These are phyloP conservation scores for Pyrrhura leucotis DNA, from an alignment of 2,797 vertebrate genomes.

Conservation along the genomic window DNA sequence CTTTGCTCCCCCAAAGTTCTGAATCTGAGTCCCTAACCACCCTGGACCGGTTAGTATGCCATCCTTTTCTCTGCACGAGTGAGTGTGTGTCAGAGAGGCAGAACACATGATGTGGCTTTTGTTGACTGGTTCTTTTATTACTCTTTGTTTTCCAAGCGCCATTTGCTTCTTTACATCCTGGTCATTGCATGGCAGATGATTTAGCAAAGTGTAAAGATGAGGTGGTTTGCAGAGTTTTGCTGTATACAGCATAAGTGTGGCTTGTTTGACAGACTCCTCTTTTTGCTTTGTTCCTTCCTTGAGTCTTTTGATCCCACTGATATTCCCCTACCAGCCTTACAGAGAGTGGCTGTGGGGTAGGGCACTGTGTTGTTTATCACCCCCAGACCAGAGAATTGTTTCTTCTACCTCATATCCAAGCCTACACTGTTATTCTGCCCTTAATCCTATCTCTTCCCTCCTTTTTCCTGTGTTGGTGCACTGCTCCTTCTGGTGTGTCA, in stretches of 20 bases:
- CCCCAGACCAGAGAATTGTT: not conserved
- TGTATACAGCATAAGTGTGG: slow-evolving; percentile 7
- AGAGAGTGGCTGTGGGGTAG: not conserved
- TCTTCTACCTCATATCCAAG: not conserved
- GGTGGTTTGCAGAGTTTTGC: slow-evolving; percentile 10
- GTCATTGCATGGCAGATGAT: slow-evolving; percentile 77
- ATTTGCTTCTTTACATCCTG: slow-evolving; percentile 73
- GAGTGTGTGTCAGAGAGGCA: slow-evolving; percentile 79
- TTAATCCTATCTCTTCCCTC: slow-evolving; percentile 24
- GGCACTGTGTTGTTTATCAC: not conserved
- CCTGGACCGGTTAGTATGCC: slow-evolving; percentile 99
- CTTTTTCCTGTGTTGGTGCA: not conserved
- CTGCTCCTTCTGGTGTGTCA: slow-evolving; percentile 24
- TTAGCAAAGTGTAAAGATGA: slow-evolving; percentile 39
- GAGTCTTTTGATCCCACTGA: not conserved
- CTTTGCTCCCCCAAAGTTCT: slow-evolving; percentile 94
- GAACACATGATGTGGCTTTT: slow-evolving; percentile 72
- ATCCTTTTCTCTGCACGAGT: slow-evolving; percentile 89
- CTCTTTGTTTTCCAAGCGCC: slow-evolving; percentile 54
- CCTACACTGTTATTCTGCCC: not conserved
- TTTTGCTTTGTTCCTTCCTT: slow-evolving; percentile 35
- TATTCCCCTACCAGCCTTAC: not conserved
- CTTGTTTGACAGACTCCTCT: slow-evolving; percentile 26
- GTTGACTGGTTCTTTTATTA: slow-evolving; percentile 19
- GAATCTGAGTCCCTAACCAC: slow-evolving; percentile 99